Conservation (phyloP, 1,140 invertebrate genomes). For the Tenebrio molitor region DNA sequence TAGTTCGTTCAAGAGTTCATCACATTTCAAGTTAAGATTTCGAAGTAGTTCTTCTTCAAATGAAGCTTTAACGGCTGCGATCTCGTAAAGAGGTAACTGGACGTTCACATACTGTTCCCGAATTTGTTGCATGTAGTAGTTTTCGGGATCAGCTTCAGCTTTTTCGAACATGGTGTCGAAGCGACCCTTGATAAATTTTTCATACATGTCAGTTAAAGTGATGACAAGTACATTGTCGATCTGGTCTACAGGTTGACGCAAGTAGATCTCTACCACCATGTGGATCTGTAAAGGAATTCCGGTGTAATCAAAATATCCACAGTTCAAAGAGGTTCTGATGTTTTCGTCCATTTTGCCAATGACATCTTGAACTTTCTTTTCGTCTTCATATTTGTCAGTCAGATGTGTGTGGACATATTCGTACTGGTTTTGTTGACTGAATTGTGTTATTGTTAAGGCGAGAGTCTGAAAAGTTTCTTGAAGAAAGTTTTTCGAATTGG, state of each 20-base stretch:
- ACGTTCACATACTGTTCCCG: background rate
- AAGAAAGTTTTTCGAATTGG: background rate
- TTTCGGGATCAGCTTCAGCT: constrained; percentile 12
- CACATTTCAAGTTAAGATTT: background rate
- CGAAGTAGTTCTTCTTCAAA: background rate
- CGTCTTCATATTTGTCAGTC: background rate
- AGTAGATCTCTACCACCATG: constrained; percentile 4
- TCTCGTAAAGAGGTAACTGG: background rate
- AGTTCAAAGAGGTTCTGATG: background rate
- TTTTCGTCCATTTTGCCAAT: background rate
- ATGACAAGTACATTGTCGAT: background rate
- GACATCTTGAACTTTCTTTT: background rate
- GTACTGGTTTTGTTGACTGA: constrained; percentile 3
- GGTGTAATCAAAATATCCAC: background rate
- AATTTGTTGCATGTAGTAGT: constrained; percentile 11
- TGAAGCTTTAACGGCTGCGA: background rate
- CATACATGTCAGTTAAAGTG: constrained; percentile 16
- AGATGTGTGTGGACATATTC: background rate
- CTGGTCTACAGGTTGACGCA: background rate
- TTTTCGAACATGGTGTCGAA: constrained; percentile 11
- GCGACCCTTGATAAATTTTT: constrained; percentile 12
- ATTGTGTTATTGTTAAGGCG: background rate
- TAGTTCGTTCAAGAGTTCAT: background rate
- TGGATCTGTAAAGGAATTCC: constrained; percentile 11
- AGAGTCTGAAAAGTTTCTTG: background rate